Conservation (phyloP, 2,888 invertebrate species). For the Fissipunctia ypsillon region DNA sequence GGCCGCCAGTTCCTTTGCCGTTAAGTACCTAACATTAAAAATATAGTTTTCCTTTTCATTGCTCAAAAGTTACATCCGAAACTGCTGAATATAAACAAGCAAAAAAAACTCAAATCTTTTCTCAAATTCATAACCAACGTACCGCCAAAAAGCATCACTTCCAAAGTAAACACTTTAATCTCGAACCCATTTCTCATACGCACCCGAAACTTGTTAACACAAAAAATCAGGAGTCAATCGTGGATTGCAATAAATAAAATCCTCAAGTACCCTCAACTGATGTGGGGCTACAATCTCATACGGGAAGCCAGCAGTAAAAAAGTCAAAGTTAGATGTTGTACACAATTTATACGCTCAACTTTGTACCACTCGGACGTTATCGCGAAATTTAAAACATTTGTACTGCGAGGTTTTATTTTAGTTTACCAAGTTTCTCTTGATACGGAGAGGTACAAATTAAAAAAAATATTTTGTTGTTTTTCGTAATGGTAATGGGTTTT, state of each 20-base stretch:
- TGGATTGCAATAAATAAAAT: conserved; percentile 66
- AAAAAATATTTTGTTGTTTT: conserved; percentile 49
- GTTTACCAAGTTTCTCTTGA: conserved; percentile 64
- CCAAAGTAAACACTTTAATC: conserved; percentile 13
- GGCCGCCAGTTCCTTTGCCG: neutral
- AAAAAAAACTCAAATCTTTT: neutral
- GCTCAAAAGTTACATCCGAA: neutral
- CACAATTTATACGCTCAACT: conserved; percentile 64
- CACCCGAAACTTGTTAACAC: conserved; percentile 57
- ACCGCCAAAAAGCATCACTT: neutral
- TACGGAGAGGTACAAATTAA: conserved; percentile 59
- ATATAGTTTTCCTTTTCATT: neutral
- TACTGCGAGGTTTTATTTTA: conserved; percentile 68
- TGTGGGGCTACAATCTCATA: conserved; percentile 61
- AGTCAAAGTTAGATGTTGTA: conserved; percentile 64
- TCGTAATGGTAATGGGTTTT: conserved; percentile 31
- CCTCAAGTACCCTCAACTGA: conserved; percentile 55
- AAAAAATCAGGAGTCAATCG: conserved; percentile 64
- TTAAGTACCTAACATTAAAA: too few species aligned
- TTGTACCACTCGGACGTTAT: conserved; percentile 72
- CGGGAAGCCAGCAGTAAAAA: conserved; percentile 65
- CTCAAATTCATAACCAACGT: neutral
- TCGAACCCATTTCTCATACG: conserved; percentile 49
- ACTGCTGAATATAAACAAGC: too few species aligned
- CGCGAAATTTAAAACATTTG: conserved; percentile 76